A percentile compares a stretch with the other conserved stretches of the same genome.
Evolutionary conservation across 2,888 invertebrate species (phyloP).

Genomic region (Junonia oenone): DNA sequence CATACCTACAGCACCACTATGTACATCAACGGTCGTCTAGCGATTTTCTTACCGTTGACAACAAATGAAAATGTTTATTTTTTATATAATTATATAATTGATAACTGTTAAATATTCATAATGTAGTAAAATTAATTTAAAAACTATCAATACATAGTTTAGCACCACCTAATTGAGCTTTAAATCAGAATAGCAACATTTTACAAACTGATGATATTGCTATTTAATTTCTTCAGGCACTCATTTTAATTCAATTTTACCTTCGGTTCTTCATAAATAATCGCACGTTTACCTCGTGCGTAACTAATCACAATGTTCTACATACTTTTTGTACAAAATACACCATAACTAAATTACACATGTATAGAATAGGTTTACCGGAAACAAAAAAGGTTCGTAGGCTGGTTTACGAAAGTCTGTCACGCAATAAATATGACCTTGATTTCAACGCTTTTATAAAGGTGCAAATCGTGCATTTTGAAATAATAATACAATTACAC

Average conservation of each 20-base stretch:
- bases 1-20: too few species aligned
- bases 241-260: background rate
- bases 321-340: background rate
- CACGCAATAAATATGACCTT: conserved; percentile 14
- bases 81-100: too few species aligned
- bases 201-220: background rate
- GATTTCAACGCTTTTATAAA: conserved; percentile 7
- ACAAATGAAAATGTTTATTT: too few species aligned
- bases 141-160: too few species aligned
- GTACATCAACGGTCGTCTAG: too few species aligned
- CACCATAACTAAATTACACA: background rate
- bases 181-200: background rate
- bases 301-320: background rate
- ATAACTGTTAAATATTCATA: too few species aligned
- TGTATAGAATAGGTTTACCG: background rate
- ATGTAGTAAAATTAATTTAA: too few species aligned
- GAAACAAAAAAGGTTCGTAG: background rate
- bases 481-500: conserved; percentile 16
- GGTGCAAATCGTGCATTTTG: conserved; percentile 12
- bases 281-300: background rate
- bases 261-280: background rate
- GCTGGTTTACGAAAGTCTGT: background rate
- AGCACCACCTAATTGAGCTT: too few species aligned
- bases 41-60: too few species aligned
- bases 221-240: background rate